Base-by-base conservation (phyloP, 2,113 vertebrate species). In the Clarias macrocephalus region DNA sequence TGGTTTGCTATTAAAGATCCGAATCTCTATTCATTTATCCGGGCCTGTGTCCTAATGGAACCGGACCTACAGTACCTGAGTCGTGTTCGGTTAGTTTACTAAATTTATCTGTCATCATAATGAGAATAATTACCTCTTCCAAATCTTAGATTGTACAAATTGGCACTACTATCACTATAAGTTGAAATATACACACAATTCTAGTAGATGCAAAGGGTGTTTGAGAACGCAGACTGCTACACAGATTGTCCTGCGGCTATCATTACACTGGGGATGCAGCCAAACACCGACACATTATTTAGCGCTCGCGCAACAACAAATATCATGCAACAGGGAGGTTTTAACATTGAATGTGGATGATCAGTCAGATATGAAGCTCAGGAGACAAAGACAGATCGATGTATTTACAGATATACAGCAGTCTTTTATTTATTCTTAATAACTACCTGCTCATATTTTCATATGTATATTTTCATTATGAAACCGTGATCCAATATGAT, bases 1-100 rank as follows among this genome's bases (percentile, higher is more conserved):
- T 94, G 95, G 94, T 93, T 92, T 94, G 94, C 93, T 93, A 95
- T 89, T 89, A 25, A 89, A 91, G 93, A 89, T 42, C 84, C 89
- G 84, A 89, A 90, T 90, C 93, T 92, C 93, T 72, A 92, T 90
- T 80, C 82, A 86, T 93, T 92, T 93, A 90, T 92, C 88, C 92
- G n/a, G 72, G 54, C n/a, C 28, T 57, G 72, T 23, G 52, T 25
- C 13, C 70, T 62, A 63, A 48, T 0, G 28, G 72, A 83, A 79
- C 28, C 25, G 23, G 81, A 79, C 62, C 30, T 25, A 16, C n/a
- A n/a, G n/a, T n/a, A n/a, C 54, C 21, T 76, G 70, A 77, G 72
- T 68, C 80, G 28, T 66, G 60, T 79, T 76, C 18, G 9, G 19
- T 48, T 60, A 54, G 12, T 33, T 42, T 63, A 30, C 42, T 23